A percentile compares a stretch with the other conserved stretches of the same genome.
Evolutionary conservation across 2,797 vertebrate genomes (phyloP).

Genomic region (Salarias fasciatus): DNA sequence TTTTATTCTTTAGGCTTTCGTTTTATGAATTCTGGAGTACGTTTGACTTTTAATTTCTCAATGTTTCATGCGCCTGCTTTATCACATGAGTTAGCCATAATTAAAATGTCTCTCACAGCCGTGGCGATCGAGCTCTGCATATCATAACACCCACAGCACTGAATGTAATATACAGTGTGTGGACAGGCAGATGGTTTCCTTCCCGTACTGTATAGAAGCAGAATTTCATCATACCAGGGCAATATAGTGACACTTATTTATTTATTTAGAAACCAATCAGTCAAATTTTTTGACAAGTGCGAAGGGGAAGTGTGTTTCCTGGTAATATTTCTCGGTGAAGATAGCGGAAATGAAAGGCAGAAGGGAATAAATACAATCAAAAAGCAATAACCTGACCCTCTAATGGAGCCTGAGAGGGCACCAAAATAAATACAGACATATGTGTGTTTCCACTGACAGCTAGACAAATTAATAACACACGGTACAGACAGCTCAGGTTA

Average conservation of each 20-base stretch:
- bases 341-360: constrained; percentile 78
- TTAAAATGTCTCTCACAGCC: too few relatives aligned
- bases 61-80: too few relatives aligned
- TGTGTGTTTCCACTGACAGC: constrained; percentile 81
- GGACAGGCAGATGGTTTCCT: constrained; percentile 7
- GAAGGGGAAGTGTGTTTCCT: constrained; percentile 63
- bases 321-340: constrained; percentile 77
- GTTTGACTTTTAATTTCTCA: too few relatives aligned
- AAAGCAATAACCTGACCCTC: constrained; percentile 83
- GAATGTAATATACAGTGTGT: constrained; percentile 18
- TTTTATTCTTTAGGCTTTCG: too few relatives aligned
- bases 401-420: constrained; percentile 83
- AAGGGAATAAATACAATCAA: constrained; percentile 83
- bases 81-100: too few relatives aligned
- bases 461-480: constrained; percentile 85
- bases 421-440: constrained; percentile 83
- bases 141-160: constrained; percentile 4
- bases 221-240: constrained; percentile 57
- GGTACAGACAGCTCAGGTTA: constrained; percentile 54
- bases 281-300: constrained; percentile 75
- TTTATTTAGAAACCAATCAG: constrained; percentile 81
- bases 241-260: constrained; percentile 77
- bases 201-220: constrained; percentile 15
- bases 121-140: too few relatives aligned
- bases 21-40: too few relatives aligned